Percentiles rank a stretch among this genome's conserved stretches.
Conservation (phyloP, 1,140 invertebrate genomes). For the Diachasma alloeum region DNA sequence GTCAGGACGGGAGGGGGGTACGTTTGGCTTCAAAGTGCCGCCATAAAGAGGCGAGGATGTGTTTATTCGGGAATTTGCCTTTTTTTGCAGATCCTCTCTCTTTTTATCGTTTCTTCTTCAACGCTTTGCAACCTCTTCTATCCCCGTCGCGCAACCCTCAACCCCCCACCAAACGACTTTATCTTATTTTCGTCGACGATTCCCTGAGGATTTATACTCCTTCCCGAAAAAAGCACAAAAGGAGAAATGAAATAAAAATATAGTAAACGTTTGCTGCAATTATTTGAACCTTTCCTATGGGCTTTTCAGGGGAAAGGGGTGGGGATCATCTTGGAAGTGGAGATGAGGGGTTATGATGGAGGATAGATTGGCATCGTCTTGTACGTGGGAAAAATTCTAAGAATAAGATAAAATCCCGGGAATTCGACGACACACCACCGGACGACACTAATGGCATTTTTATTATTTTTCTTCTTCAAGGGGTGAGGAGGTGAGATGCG, state of each 20-base stretch:
- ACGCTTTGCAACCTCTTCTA: background rate
- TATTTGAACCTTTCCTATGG: background rate
- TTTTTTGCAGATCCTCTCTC: slow-evolving; percentile 46
- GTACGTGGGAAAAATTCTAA: background rate
- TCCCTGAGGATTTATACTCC: slow-evolving; percentile 58
- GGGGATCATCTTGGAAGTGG: background rate
- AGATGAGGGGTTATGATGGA: slow-evolving; percentile 9
- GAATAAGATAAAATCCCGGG: slow-evolving; percentile 21
- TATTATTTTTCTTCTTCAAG: slow-evolving; percentile 54
- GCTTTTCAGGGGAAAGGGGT: background rate
- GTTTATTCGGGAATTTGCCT: slow-evolving; percentile 64
- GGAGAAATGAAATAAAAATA: slow-evolving; percentile 11
- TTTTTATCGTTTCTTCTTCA: slow-evolving; percentile 5
- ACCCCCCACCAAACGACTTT: slow-evolving; percentile 47
- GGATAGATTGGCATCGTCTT: slow-evolving; percentile 29
- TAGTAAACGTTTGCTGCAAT: slow-evolving; percentile 1
- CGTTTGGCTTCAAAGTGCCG: slow-evolving; percentile 47
- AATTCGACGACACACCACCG: background rate
- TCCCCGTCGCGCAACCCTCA: background rate
- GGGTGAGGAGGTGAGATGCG: slow-evolving; percentile 6
- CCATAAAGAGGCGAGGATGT: slow-evolving; percentile 62
- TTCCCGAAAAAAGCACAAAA: slow-evolving; percentile 19
- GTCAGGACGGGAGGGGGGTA: background rate
- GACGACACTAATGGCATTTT: slow-evolving; percentile 63
- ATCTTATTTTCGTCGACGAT: slow-evolving; percentile 62